phyloP scores from a whole-genome alignment of 1,140 invertebrate species.

The Trachelipus rathkii region DNA sequence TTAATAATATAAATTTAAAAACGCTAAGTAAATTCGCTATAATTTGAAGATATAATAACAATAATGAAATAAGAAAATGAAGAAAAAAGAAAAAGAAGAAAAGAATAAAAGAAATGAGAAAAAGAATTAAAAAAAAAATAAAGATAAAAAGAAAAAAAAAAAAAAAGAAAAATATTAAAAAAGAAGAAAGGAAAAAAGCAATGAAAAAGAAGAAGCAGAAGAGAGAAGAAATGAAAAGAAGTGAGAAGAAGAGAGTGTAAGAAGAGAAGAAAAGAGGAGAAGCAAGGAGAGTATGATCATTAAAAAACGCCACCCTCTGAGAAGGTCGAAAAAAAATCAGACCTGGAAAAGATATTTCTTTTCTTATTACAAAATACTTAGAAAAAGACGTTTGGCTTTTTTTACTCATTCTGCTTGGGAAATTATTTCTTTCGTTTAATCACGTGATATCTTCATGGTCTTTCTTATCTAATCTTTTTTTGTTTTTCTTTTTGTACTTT shows the following conservation, averaged over 20 bases:
- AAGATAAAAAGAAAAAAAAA: not conserved
- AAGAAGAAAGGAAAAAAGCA: not conserved
- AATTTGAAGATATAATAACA: not conserved
- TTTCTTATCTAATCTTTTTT: too few relatives aligned
- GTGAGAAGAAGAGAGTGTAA: not conserved
- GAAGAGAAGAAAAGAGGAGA: not conserved
- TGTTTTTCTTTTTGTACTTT: too few relatives aligned
- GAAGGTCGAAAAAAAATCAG: not conserved
- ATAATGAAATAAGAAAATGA: too few relatives aligned
- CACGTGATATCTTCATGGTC: too few relatives aligned
- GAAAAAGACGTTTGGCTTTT: too few relatives aligned
- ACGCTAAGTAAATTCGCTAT: not conserved
- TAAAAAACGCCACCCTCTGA: not conserved
- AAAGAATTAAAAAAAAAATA: not conserved
- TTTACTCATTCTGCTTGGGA: too few relatives aligned
- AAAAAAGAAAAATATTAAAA: not conserved
- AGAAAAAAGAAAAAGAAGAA: not conserved
- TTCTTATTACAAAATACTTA: not conserved
- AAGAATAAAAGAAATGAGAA: not conserved
- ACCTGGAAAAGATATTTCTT: not conserved
- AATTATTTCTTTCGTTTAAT: too few relatives aligned
- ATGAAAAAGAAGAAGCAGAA: not conserved
- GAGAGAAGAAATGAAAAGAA: constrained; percentile 4
- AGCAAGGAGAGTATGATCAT: not conserved
- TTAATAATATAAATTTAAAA: not conserved